These are phyloP conservation scores for Linurgus olivaceus DNA, from an alignment of 2,797 vertebrate genomes.

Conservation along the genomic window DNA sequence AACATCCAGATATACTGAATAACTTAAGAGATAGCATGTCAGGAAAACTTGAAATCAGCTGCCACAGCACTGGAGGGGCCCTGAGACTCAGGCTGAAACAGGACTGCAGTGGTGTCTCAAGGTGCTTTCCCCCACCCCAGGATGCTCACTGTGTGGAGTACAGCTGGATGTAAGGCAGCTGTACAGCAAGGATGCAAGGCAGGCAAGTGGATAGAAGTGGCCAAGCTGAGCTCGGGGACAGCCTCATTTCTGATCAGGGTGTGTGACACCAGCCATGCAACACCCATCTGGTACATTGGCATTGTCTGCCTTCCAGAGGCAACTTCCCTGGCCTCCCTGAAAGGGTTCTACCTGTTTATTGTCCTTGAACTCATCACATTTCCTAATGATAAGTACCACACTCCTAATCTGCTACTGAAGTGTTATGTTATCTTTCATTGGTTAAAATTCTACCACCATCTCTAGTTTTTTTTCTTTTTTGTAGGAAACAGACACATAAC, in stretches of 20 bases:
- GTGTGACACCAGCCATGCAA: neutral
- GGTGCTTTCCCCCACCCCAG: neutral
- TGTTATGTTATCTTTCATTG: neutral
- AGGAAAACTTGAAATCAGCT: neutral
- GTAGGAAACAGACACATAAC: neutral
- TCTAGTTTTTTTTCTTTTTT: neutral
- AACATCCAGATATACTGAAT: neutral
- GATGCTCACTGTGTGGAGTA: accelerated
- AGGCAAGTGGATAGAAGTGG: neutral
- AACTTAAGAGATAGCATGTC: neutral
- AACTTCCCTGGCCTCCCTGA: neutral
- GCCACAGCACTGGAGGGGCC: neutral
- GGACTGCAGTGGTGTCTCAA: neutral
- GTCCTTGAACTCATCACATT: neutral
- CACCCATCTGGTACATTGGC: neutral
- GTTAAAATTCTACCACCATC: neutral
- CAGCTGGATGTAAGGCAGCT: neutral
- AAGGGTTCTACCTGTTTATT: neutral
- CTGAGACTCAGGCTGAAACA: neutral
- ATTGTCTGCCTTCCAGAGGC: neutral
- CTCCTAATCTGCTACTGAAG: neutral
- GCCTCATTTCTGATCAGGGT: neutral
- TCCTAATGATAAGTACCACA: neutral
- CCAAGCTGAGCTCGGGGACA: neutral
- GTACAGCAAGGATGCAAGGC: accelerated